Percentiles rank a stretch among this genome's conserved stretches.
These are phyloP conservation scores for Bergia puertoricense DNA, from an alignment of 92 coral and sea anemone genomes.

Conservation along the genomic window DNA sequence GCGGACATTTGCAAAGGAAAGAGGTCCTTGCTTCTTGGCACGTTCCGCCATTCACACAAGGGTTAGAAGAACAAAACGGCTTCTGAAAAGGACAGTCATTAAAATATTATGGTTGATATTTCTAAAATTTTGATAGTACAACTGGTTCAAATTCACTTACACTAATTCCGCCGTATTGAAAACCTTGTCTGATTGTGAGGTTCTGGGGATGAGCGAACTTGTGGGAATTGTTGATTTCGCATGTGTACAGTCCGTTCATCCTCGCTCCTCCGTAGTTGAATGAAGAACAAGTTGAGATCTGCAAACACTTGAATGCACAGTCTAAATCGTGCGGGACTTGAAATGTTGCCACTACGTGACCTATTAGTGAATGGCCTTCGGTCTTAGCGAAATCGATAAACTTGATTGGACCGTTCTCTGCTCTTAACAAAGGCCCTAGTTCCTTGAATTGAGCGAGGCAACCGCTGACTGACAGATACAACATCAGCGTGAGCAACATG, in stretches of 20 bases:
- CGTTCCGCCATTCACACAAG: slow-evolving; percentile 24
- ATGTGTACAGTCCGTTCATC: not conserved
- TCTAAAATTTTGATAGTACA: not conserved
- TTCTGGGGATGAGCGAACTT: slow-evolving; percentile 1
- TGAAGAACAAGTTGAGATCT: not conserved
- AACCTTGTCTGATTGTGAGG: not conserved
- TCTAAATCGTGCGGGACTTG: not conserved
- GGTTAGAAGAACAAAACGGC: not conserved
- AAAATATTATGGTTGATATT: not conserved
- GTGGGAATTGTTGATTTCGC: not conserved
- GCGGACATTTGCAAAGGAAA: slow-evolving; percentile 14
- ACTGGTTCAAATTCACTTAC: not conserved
- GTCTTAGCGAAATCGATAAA: not conserved
- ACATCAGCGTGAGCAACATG: not conserved
- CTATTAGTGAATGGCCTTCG: not conserved
- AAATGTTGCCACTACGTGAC: not conserved
- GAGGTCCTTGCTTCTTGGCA: not conserved
- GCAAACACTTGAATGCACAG: slow-evolving; percentile 10
- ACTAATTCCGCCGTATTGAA: not conserved
- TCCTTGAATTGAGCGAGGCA: not conserved
- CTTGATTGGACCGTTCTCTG: not conserved
- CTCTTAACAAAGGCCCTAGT: too few species aligned
- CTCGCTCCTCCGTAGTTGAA: slow-evolving; percentile 7
- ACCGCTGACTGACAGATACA: slow-evolving; percentile 4
- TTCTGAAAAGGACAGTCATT: not conserved